Evolutionary conservation across 2,113 vertebrate genomes (phyloP).

Genomic region (Chinchilla lanigera): DNA sequence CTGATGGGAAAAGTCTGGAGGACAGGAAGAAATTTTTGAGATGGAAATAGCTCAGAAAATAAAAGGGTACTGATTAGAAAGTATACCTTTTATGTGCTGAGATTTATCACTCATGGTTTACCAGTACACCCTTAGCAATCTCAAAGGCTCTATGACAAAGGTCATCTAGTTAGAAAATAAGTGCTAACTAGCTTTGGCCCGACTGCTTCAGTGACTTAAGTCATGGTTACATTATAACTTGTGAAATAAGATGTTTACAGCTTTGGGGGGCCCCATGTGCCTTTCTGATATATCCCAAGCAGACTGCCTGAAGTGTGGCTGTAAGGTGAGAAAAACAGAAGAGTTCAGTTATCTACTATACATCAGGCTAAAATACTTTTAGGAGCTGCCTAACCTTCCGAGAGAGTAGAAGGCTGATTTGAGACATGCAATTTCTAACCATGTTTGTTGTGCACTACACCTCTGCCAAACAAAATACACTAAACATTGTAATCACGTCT

Average conservation of each 20-base stretch:
- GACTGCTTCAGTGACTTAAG: not conserved
- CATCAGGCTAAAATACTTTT: constrained; percentile 9
- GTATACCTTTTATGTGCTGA: not conserved
- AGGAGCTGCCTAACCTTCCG: not conserved
- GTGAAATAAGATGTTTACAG: not conserved
- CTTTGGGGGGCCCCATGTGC: not conserved
- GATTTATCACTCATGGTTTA: not conserved
- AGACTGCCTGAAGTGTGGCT: not conserved
- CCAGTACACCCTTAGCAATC: not conserved
- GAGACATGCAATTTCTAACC: not conserved
- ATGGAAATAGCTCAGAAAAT: not conserved
- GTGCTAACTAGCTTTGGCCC: not conserved
- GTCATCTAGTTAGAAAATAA: not conserved
- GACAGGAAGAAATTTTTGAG: not conserved
- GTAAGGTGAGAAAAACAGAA: not conserved
- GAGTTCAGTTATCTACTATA: not conserved
- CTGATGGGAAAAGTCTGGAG: too few relatives aligned
- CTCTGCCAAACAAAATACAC: constrained; percentile 4
- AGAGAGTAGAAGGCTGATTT: not conserved
- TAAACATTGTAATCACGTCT: not conserved
- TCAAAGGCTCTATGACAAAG: not conserved
- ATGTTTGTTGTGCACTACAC: not conserved
- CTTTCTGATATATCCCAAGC: not conserved
- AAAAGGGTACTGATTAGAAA: not conserved
- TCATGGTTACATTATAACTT: not conserved